These are phyloP conservation scores for Drosophila fuyamai DNA, from an alignment of 1,140 invertebrate species.

Conservation along the genomic window DNA sequence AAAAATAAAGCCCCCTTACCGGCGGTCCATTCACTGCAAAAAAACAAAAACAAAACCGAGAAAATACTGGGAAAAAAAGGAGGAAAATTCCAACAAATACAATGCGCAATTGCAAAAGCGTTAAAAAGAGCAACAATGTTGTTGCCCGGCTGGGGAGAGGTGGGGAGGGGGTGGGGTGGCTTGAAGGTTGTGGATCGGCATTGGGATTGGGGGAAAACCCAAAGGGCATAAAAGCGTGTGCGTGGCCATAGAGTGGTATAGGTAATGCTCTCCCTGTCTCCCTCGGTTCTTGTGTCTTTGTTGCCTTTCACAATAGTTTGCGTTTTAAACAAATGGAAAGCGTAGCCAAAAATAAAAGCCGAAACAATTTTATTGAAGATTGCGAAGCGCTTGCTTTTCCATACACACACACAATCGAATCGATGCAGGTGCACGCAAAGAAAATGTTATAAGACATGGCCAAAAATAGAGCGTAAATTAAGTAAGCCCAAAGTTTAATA, in stretches of 20 bases:
- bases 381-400: slow-evolving; percentile 52
- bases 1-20: background rate
- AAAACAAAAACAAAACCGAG: slow-evolving; percentile 38
- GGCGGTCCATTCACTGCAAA: slow-evolving; percentile 22
- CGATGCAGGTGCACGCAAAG: slow-evolving; percentile 3
- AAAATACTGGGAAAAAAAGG: slow-evolving; percentile 6
- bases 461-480: too few species aligned
- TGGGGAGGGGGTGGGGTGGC: background rate
- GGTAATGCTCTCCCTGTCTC: slow-evolving; percentile 18
- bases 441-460: background rate
- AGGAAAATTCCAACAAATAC: slow-evolving; percentile 78
- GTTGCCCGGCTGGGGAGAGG: slow-evolving; percentile 20
- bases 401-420: slow-evolving; percentile 16
- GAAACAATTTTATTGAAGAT: slow-evolving; percentile 81
- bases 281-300: slow-evolving; percentile 32
- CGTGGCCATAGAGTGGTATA: slow-evolving; percentile 31
- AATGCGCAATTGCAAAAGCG: slow-evolving; percentile 75
- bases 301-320: slow-evolving; percentile 72
- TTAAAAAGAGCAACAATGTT: slow-evolving; percentile 82
- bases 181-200: background rate
- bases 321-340: slow-evolving; percentile 81
- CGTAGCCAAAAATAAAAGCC: slow-evolving; percentile 72
- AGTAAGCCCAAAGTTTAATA: too few species aligned
- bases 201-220: slow-evolving; percentile 32
- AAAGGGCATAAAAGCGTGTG: slow-evolving; percentile 59